Evolutionary conservation across 2,797 vertebrate species (phyloP), one percentile per base, ranked within the genome.

Genomic region (Champsocephalus gunnari): DNA sequence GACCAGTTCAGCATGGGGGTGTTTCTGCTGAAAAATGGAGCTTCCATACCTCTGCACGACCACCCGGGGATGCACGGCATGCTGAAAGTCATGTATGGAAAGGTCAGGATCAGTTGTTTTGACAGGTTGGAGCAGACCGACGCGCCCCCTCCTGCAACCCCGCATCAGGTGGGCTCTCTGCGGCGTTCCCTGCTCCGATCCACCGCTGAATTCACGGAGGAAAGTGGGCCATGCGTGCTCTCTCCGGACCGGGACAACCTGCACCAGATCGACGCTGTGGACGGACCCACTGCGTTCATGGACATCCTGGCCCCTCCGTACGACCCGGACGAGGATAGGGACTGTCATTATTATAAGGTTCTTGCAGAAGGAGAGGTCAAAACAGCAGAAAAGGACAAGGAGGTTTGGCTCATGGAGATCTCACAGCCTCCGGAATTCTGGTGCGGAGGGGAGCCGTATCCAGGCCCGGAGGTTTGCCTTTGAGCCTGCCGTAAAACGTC

Each of bases 261-360:
- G 32, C 97, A 19, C 93, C 97, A 97, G 87, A 98, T 99, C 84
- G 95, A 96, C 83, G 97, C 98, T 0, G 96, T 97, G 84, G 96
- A 96, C 71, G 97, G 97, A 1, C 97, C 97, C 2, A 96, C 97
- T 9, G 97, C 97, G 41, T 99, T 99, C 88, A 19, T 99, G 89
- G 97, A 99, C 90, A 96, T 99, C 82, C 86, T 99, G 77, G 97
- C 98, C 28, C 98, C 97, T 1, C 98, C 98, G 44, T 99, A 99
- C 91, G 97, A 98, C 92, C 97, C 96, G 3, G 97, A 97, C 57
- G 94, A 96, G 43, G 97, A 96, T 53, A 93, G 97, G 44, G 97
- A 99, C 95, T 99, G 97, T 75, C 97, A 98, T 90, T 99, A 99
- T 75, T 99, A 97, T 92, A 93, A 95, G 73, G 89, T 97, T 9